These are phyloP conservation scores for Perca flavescens DNA, from an alignment of 2,113 vertebrate species.

Conservation along the genomic window DNA sequence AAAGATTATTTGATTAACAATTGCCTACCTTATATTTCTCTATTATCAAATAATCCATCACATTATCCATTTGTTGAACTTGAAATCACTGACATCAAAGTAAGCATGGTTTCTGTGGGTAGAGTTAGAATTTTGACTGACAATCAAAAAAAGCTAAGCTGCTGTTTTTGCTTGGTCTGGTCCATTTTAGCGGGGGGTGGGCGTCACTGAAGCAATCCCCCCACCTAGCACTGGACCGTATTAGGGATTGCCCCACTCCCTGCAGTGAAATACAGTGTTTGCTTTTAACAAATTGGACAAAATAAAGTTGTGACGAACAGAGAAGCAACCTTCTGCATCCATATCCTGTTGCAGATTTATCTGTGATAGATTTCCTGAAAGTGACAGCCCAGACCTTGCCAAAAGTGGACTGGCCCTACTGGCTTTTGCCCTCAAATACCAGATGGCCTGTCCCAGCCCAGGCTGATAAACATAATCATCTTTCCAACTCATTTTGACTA, in stretches of 20 bases:
- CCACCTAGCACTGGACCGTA: neutral
- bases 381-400: neutral
- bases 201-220: neutral
- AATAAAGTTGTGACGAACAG: neutral
- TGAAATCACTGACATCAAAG: neutral
- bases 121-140: constrained; percentile 30
- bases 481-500: constrained; percentile 52
- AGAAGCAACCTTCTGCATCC: constrained; percentile 11
- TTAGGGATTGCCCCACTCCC: neutral
- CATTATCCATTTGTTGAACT: constrained; percentile 52
- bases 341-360: constrained; percentile 15
- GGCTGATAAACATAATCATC: constrained; percentile 57
- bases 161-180: constrained; percentile 35
- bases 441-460: constrained; percentile 64
- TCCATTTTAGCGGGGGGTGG: constrained; percentile 34
- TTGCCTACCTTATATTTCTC: constrained; percentile 65
- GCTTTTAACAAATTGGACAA: neutral
- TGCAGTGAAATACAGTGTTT: neutral
- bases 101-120: constrained; percentile 40
- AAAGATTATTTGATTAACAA: neutral
- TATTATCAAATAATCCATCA: constrained; percentile 61
- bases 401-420: constrained; percentile 56
- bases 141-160: constrained; percentile 25
- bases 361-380: constrained; percentile 10
- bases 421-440: constrained; percentile 56